Base-by-base conservation (phyloP, 2,888 invertebrate genomes). In the Papilio gigon region DNA sequence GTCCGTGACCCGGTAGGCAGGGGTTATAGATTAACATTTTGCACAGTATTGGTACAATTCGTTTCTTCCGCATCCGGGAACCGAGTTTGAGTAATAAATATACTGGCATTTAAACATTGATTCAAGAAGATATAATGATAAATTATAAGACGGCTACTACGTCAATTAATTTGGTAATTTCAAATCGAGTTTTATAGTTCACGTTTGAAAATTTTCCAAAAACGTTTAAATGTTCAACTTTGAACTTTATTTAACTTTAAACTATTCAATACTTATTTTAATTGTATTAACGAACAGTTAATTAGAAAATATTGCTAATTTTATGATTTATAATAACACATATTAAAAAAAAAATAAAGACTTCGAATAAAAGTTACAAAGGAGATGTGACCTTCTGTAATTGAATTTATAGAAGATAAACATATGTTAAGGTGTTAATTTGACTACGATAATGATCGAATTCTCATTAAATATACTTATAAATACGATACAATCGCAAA, bases 1-100 rank as follows among this genome's bases (percentile, higher is more conserved):
- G 53, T 56, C 53, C 53, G 53, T 56, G 53, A 56, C 53, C 53
- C 2, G 30, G 53, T 56, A 56, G 22, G 53, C 53, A 53, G 53
- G 53, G 53, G 30, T 30, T 9, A 56, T 2, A 53, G n/a, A 27
- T 30, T 17, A 27, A 6, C 11, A 56, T 56, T 56, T 56, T 14
- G 30, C 30, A 53, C 12, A 50, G 14, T 27, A 14, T 27, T 27
- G 30, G 6, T 17, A 1, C n/a, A 30, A n/a, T 4, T 56, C n/a
- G 27, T 4, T 5, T 56, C 30, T 56, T 56, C 53, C 53, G 53
- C 53, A 30, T 56, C 30, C 30, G 53, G 53, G 53, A 30, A 30
- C 53, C 17, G n/a, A 56, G 30, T 56, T 56, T 56, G 17, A 27
- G 20, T 22, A 33, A 47, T 47, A 47, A 62, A 22, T 47, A 47